A percentile compares a stretch with the other conserved stretches of the same genome.
phyloP scores from a whole-genome alignment of 1,140 invertebrate genomes.

The Pteromalus puparum region DNA sequence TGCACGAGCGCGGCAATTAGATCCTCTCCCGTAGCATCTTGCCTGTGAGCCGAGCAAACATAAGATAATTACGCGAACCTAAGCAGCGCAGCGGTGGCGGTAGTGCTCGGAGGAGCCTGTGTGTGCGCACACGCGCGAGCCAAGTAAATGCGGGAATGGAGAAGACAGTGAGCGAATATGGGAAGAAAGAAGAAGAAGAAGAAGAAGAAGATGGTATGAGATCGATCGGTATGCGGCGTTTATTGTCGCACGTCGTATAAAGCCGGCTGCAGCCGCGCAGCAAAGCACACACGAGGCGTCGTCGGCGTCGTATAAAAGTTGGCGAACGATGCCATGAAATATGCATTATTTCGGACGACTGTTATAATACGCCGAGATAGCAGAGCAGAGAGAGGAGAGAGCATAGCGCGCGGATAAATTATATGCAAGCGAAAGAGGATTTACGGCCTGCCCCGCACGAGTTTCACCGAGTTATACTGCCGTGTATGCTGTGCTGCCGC shows the following conservation, averaged over 20 bases:
- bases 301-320: slow-evolving; percentile 42
- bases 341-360: slow-evolving; percentile 52
- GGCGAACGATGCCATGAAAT: slow-evolving; percentile 47
- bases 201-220: too few species aligned
- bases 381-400: not conserved
- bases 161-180: not conserved
- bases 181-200: not conserved
- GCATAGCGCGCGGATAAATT: slow-evolving; percentile 22
- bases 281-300: not conserved
- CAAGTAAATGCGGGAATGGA: not conserved
- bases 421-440: slow-evolving; percentile 40
- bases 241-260: slow-evolving; percentile 37
- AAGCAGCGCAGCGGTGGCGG: not conserved
- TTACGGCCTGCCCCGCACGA: slow-evolving; percentile 36
- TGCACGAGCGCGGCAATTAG: slow-evolving; percentile 37
- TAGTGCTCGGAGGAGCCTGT: not conserved
- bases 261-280: not conserved
- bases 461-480: slow-evolving; percentile 21
- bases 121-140: not conserved
- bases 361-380: slow-evolving; percentile 50
- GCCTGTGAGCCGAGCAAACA: slow-evolving; percentile 27
- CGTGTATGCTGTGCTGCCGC: not conserved
- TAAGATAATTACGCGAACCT: slow-evolving; percentile 30
- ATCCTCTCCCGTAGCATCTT: slow-evolving; percentile 10
- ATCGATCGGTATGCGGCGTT: slow-evolving; percentile 35